Evolutionary conservation across 2,113 vertebrate species (phyloP).

Genomic region (Ictalurus punctatus): DNA sequence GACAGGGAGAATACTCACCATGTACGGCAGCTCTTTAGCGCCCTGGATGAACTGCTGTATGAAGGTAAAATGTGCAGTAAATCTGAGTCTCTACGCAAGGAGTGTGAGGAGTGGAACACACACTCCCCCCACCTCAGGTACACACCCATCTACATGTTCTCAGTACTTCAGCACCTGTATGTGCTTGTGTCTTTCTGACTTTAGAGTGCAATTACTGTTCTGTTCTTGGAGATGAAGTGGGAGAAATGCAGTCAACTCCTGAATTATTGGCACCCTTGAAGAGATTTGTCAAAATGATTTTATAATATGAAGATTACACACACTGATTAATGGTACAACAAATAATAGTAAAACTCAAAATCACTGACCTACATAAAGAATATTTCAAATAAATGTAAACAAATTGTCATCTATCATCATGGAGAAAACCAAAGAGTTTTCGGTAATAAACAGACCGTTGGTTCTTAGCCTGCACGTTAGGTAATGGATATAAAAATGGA

Average conservation of each 20-base stretch:
- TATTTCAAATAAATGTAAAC: background rate
- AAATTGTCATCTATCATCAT: background rate
- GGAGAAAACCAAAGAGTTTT: background rate
- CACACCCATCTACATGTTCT: background rate
- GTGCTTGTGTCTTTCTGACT: background rate
- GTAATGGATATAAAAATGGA: too few species aligned
- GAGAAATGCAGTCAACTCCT: background rate
- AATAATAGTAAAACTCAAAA: background rate
- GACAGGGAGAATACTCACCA: conserved; percentile 76
- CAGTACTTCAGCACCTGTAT: background rate
- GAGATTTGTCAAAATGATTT: background rate
- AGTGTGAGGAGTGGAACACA: conserved; percentile 79
- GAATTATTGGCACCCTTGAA: background rate
- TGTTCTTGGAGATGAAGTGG: background rate
- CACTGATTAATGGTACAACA: background rate
- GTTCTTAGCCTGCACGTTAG: too few species aligned
- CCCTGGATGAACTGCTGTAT: conserved; percentile 84
- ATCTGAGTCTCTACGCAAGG: conserved; percentile 70
- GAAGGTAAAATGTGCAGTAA: conserved; percentile 76
- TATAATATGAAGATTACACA: background rate
- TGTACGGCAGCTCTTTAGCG: conserved; percentile 78
- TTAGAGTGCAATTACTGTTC: background rate
- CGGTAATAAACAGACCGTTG: background rate
- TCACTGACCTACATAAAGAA: background rate
- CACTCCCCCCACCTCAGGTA: conserved; percentile 81